Percentiles rank a stretch among this genome's conserved stretches.
Evolutionary conservation across 1,140 invertebrate species (phyloP).

Genomic region (Alviniconcha marisindica): DNA sequence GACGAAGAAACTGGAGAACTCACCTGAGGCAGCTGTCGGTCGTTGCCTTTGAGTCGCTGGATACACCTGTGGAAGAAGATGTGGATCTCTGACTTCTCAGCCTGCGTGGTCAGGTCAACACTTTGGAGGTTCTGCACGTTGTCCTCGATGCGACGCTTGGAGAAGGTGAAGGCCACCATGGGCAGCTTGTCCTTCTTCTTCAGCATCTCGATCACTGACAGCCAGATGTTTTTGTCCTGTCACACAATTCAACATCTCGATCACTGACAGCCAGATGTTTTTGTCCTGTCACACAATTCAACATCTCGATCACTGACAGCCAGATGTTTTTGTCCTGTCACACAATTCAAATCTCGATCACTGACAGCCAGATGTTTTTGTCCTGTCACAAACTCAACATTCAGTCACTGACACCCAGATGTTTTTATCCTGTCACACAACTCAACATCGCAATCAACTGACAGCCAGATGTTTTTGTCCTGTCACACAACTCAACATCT

Average conservation of each 20-base stretch:
- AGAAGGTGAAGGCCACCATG: conserved; percentile 95
- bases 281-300: conserved; percentile 92
- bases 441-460: neutral
- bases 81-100: conserved; percentile 89
- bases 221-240: conserved; percentile 90
- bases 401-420: conserved; percentile 85
- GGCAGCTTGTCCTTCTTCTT: conserved; percentile 90
- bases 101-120: conserved; percentile 88
- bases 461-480: too few relatives aligned
- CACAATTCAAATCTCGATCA: conserved; percentile 88
- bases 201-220: conserved; percentile 83
- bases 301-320: conserved; percentile 82
- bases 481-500: conserved; percentile 87
- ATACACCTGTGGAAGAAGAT: conserved; percentile 91
- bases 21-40: conserved; percentile 93
- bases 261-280: conserved; percentile 84
- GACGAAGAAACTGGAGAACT: too few relatives aligned
- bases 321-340: conserved; percentile 92
- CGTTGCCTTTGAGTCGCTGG: conserved; percentile 88
- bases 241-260: conserved; percentile 84
- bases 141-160: conserved; percentile 90
- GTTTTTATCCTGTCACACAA: too few relatives aligned
- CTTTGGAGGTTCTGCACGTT: conserved; percentile 84
- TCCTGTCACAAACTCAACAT: conserved; percentile 92
- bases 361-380: conserved; percentile 86